These are phyloP conservation scores for Lepilemur ruficaudatus DNA, from an alignment of 2,797 vertebrate species.

Conservation along the genomic window DNA sequence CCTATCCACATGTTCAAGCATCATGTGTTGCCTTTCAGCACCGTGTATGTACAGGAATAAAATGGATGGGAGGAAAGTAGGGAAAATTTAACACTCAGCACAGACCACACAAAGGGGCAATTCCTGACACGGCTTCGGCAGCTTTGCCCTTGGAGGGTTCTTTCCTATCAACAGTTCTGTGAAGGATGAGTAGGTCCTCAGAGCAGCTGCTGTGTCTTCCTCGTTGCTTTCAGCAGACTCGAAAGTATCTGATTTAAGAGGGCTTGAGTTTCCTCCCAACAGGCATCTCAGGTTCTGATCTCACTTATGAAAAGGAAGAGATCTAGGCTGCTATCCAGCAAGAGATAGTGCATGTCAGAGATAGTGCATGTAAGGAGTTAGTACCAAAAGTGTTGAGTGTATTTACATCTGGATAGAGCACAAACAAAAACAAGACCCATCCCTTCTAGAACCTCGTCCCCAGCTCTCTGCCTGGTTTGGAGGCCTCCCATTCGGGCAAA, in stretches of 20 bases:
- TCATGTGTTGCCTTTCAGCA: conserved; percentile 33
- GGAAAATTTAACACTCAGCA: neutral
- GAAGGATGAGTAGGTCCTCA: neutral
- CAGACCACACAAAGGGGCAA: neutral
- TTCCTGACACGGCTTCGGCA: neutral
- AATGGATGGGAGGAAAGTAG: neutral
- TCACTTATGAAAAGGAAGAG: neutral
- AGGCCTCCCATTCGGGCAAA: neutral
- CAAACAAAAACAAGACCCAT: neutral
- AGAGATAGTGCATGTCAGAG: neutral
- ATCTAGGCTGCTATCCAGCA: neutral
- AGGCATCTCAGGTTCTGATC: neutral
- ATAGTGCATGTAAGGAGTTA: neutral
- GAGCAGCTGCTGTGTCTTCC: neutral
- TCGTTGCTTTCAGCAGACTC: neutral
- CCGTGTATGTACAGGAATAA: neutral
- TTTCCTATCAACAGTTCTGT: neutral
- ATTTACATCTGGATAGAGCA: neutral
- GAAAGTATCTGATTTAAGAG: neutral
- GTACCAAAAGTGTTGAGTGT: neutral
- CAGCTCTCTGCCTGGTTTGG: neutral
- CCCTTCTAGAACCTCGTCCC: neutral
- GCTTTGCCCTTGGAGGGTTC: neutral
- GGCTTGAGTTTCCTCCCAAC: neutral
- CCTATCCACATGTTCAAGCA: neutral